Conservation (phyloP, 2,113 vertebrate species). For the Nycticryphes semicollaris region DNA sequence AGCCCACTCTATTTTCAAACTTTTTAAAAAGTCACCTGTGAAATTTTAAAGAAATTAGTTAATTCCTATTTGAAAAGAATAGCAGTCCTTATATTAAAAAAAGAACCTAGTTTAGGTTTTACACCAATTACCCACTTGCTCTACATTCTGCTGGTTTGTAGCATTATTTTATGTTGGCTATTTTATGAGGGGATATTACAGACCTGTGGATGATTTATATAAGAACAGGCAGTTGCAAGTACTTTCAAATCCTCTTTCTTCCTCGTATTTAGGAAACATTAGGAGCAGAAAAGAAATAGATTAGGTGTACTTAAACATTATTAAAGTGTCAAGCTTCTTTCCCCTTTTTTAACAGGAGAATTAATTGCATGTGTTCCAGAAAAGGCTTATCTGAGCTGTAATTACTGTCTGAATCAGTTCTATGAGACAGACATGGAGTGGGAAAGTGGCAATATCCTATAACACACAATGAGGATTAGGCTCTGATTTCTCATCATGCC, state of each 20-base stretch:
- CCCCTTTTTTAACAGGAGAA: conserved; percentile 44
- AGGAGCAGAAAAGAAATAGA: conserved; percentile 70
- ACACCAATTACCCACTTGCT: conserved; percentile 12
- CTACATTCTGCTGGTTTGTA: conserved; percentile 25
- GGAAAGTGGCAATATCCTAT: conserved; percentile 54
- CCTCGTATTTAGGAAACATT: conserved; percentile 71
- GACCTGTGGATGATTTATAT: conserved; percentile 43
- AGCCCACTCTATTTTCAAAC: neutral
- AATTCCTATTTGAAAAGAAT: conserved; percentile 16
- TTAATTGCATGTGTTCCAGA: conserved; percentile 67
- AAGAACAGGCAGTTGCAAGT: conserved; percentile 64
- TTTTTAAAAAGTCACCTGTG: neutral
- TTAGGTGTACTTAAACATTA: conserved; percentile 75
- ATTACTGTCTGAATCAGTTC: conserved; percentile 62
- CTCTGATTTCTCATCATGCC: neutral
- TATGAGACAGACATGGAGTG: conserved; percentile 24
- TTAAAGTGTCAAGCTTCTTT: conserved; percentile 68
- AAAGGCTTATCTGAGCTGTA: conserved; percentile 70
- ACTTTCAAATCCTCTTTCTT: conserved; percentile 68
- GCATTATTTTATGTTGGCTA: conserved; percentile 40
- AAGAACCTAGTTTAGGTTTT: conserved; percentile 1
- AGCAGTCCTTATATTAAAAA: neutral
- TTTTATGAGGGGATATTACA: conserved; percentile 52
- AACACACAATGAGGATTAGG: conserved; percentile 47
- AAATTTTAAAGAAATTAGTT: conserved; percentile 8